Evolutionary conservation across 2,797 vertebrate species (phyloP), one percentile per base, ranked within the genome.

Genomic region (Aldrovandia affinis): DNA sequence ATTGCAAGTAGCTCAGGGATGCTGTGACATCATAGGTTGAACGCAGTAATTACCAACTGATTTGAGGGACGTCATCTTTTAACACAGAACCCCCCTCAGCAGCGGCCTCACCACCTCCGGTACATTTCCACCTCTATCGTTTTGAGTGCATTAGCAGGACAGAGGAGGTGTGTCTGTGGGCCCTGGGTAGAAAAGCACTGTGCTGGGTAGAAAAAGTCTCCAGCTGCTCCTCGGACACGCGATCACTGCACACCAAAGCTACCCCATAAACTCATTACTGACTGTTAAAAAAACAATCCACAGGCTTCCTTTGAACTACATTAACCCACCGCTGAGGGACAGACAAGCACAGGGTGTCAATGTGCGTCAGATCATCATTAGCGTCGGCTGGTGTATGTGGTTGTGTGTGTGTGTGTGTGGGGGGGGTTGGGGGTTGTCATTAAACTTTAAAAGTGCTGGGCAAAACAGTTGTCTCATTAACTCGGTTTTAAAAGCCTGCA

Each of bases 81-180:
- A 85, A 81, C 85, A 86, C 87, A 83, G 79, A 86, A 84, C 78
- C 70, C n/a, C 85, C 88, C 88, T 81, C 80, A 89, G 87, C 85
- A 87, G 87, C 84, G 87, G 78, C 88, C 87, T 89, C 39, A 73
- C 87, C 87, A 86, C 84, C 79, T 59, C 78, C 88, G 89, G 87
- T 83, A 78, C 87, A 81, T 90, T 88, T 90, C 86, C 79, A 82
- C 70, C 79, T 42, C 61, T 68, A 86, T 70, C 39, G 59, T 68
- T 47, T 36, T 18, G 83, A 83, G 63, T 84, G 20, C 87, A 86
- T 90, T 89, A 91, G 85, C 61, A 20, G 25, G 47, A 77, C 81
- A 84, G 30, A 73, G 85, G 81, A 79, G 73, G 70, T 84, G 81
- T 85, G 80, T 84, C 86, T 82, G 83, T 78, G 83, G 20, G 77